Base-by-base conservation (phyloP, 1,140 invertebrate species). In the Leucophenga varia region DNA sequence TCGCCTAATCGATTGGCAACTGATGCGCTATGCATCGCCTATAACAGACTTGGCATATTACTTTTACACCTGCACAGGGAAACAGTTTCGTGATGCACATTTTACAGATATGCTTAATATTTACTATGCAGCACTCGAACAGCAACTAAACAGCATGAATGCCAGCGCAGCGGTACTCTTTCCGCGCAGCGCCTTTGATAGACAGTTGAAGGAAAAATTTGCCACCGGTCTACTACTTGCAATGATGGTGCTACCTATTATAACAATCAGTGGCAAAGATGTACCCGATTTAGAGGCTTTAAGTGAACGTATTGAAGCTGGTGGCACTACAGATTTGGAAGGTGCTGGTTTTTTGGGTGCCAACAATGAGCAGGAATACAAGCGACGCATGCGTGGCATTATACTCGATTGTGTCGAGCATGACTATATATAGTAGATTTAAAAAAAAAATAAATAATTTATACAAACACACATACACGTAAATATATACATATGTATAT, bases 11-110 rank as follows among this genome's bases (percentile, higher is more conserved):
- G 84, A 85, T 53, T 81, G 79, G 59, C 83, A 85, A 60, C 59
- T 83, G 9, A 71, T 76, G 9, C 69, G 80, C 3, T 78, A 79
- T 41, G 78, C 78, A 2, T 83, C 82, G 2, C 83, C 83, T 3
- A 77, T 81, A 2, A 77, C 77, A 2, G 83, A 85, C 48, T 49
- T 85, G 35, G 77, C 78, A 0, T 82, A 84, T 51, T 82, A 79
- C 47, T 63, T 85, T 3, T 84, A 80, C 47, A 77, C 78, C 53
- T 79, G 78, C 41, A 79, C 81, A 0, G 77, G 80, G 17, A 60
- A 75, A 40, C 49, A 74, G 6, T 71, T 82, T 18, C 65, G 81
- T 6, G 46, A 63, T 13, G 50, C 75, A 13, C 63, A 82, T 51
- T 79, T 79, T 36, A 56, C 79, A 13, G 35, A 68, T 21, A 59